Evolutionary conservation across 1,140 invertebrate species (phyloP).

Genomic region (Anastatus disparis): DNA sequence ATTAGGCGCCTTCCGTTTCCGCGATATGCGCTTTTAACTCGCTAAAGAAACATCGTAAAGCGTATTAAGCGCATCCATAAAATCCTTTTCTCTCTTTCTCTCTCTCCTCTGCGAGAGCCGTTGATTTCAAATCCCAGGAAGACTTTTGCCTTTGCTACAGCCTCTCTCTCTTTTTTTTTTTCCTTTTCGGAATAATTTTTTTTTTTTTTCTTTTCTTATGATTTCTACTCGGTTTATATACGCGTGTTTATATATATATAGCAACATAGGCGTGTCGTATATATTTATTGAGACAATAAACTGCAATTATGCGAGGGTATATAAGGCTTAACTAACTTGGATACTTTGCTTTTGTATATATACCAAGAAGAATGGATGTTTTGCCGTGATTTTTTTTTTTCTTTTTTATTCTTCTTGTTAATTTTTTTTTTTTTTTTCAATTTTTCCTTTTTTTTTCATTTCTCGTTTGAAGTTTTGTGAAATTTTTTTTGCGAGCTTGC

Average conservation of each 20-base stretch:
- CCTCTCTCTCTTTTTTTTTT: background rate
- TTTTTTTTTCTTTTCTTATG: too few species aligned
- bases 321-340: conserved; percentile 53
- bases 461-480: too few species aligned
- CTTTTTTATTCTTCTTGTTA: background rate
- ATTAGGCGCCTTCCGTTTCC: conserved; percentile 55
- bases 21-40: conserved; percentile 16
- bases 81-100: conserved; percentile 33
- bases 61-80: conserved; percentile 53
- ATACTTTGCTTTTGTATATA: background rate
- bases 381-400: background rate
- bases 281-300: conserved; percentile 64
- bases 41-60: conserved; percentile 47
- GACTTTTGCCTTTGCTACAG: background rate
- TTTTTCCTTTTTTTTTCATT: too few species aligned
- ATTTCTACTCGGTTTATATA: too few species aligned
- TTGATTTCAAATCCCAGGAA: conserved; percentile 60
- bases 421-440: background rate
- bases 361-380: background rate
- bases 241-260: too few species aligned
- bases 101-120: background rate
- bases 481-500: too few species aligned
- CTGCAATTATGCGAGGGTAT: conserved; percentile 58
- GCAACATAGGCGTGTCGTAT: conserved; percentile 50
- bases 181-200: too few species aligned